phyloP scores from a whole-genome alignment of 1,140 invertebrate species.

The Eumaeus atala region DNA sequence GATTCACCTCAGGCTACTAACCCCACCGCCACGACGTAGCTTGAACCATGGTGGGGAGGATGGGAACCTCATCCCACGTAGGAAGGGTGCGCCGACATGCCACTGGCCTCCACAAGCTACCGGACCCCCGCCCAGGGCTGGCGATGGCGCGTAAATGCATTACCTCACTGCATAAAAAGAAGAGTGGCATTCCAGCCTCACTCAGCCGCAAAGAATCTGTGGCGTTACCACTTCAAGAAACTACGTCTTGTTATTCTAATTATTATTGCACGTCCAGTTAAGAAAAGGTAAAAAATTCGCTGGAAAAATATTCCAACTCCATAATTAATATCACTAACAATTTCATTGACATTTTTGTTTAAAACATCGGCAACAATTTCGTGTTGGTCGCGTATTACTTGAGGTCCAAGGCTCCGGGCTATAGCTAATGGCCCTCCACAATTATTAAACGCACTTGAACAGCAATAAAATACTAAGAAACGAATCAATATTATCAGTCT shows the following conservation, averaged over 20 bases:
- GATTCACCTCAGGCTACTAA: no score
- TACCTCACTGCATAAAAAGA: no score
- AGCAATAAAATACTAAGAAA: conserved; percentile 5
- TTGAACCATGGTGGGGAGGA: no score
- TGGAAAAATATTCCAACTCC: conserved; percentile 26
- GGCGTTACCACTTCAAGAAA: no score
- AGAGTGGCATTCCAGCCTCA: no score
- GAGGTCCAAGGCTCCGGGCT: conserved; percentile 42
- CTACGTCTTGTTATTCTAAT: not conserved
- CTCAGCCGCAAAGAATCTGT: no score
- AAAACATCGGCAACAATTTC: conserved; percentile 49
- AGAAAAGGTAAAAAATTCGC: conserved; percentile 15
- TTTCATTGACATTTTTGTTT: conserved; percentile 55
- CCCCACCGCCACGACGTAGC: no score
- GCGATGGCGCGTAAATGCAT: no score
- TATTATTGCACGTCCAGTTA: conserved; percentile 8
- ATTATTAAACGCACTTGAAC: not conserved
- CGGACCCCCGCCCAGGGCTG: no score
- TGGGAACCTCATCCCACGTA: no score
- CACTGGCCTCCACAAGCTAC: no score
- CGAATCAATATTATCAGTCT: conserved; percentile 9
- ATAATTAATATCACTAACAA: conserved; percentile 49
- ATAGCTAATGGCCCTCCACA: conserved; percentile 34
- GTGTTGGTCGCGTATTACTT: conserved; percentile 57
- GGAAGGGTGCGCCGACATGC: no score